phyloP scores from a whole-genome alignment of 2,888 invertebrate species.

The Dinocampus coccinellae region DNA sequence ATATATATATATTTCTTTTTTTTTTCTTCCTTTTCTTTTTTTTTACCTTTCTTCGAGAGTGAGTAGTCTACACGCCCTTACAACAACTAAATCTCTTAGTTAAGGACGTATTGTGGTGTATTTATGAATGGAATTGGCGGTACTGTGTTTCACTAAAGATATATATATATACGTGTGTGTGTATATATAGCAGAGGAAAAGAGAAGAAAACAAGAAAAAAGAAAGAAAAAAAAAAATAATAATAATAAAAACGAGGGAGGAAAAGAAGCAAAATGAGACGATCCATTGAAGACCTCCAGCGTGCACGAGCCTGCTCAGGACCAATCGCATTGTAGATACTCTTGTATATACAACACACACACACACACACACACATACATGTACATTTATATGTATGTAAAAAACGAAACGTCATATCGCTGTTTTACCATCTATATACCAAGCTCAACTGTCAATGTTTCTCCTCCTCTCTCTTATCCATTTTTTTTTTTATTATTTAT shows the following conservation, averaged over 20 bases:
- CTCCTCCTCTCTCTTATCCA: constrained; percentile 13
- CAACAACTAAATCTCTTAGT: constrained; percentile 59
- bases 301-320: constrained; percentile 50
- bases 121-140: constrained; percentile 59
- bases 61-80: neutral
- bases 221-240: constrained; percentile 38
- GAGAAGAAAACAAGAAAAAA: constrained; percentile 37
- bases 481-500: constrained; percentile 20
- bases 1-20: too few species aligned
- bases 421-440: constrained; percentile 37
- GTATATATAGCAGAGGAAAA: constrained; percentile 20
- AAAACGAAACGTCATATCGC: constrained; percentile 39
- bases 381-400: neutral
- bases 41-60: neutral
- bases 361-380: neutral
- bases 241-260: constrained; percentile 39
- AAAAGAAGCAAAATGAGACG: constrained; percentile 46
- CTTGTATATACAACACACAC: constrained; percentile 33
- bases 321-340: constrained; percentile 57
- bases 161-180: neutral
- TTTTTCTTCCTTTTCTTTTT: neutral
- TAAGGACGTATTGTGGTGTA: constrained; percentile 58
- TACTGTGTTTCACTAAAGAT: constrained; percentile 44
- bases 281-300: constrained; percentile 57
- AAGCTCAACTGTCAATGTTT: constrained; percentile 19